Base-by-base conservation (phyloP, 1,140 invertebrate species). In the Dufourea novaeangliae region DNA sequence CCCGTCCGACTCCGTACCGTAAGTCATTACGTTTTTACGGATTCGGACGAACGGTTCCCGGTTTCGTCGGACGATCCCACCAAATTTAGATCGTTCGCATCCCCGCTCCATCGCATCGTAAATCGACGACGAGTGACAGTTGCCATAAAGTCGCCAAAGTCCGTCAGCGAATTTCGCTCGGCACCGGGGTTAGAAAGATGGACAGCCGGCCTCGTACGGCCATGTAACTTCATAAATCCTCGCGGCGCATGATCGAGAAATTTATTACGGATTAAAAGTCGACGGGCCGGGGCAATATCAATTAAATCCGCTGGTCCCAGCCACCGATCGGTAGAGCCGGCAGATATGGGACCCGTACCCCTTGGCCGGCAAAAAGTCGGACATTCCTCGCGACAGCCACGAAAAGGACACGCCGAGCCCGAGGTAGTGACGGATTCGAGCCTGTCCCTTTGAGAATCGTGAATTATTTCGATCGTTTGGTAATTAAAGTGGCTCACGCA, bases 211-310 rank as follows among this genome's bases (percentile, higher is more conserved):
- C 27, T 6, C 11, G 41, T 5, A 17, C 27, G 12, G 52, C 52
- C 59, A 39, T 29, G 44, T 52, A 80, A 87, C 78, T 88, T 86
- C 77, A 86, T 88, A 89, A 89, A 89, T 89, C 88, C n/a, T 89
- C 74, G 75, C 64, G 50, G 74, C 78, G 73, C 78, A 85, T 83
- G 82, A 89, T 85, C 82, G 84, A n/a, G n/a, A 87, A 88, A 89
- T 89, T 89, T 89, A 89, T 88, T 85, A 84, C 77, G 79, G 78
- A 88, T 88, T 87, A 87, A 88, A 83, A 86, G 79, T 81, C 74
- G 57, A 37, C 70, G 73, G 78, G 61, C 66, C 78, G 52, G 57
- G 75, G 71, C 69, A 84, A 88, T 90, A 90, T 89, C 87, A 88
- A 90, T 90, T 90, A 88, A 88, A 88, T 82, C 64, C 70, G 75